Base-by-base conservation (phyloP, 1,140 invertebrate species). In the Pogonomyrmex californicus region DNA sequence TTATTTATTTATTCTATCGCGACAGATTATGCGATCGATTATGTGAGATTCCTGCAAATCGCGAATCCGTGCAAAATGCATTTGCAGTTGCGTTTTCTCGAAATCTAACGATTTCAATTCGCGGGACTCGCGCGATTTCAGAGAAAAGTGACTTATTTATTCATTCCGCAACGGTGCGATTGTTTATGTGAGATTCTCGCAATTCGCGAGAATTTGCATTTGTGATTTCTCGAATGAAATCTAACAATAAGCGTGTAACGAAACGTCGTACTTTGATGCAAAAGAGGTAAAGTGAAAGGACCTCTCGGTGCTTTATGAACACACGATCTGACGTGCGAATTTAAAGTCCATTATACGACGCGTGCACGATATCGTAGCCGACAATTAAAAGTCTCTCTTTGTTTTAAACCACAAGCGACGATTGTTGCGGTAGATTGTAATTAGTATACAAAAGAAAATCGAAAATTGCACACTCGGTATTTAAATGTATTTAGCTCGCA, bases 201-300 rank as follows among this genome's bases (percentile, higher is more conserved):
- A 54, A 73, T 58, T 68, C 33, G 49, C n/a, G 9, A 41, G 51
- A 10, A 65, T 9, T 60, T 60, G 73, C 51, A 49, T 65, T 23
- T 44, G 10, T n/a, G 38, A 23, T 47, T 81, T 36, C 17, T 9
- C 2, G 38, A 65, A 54, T 68, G 36, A 62, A 30, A 75, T 49
- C 41, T 47, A 60, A n/a, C 44, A 4, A 12, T 1, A 38, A 41
- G 41, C 54, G n/a, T 60, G 23, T 23, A 75, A 30, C 4, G 49
- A 47, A 36, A 36, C 79, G 7, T 38, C n/a, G 17, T 83, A 6
- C 68, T 60, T 83, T 65, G 68, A 86, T 56, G 87, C 36, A 56
- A 86, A 89, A 73, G 47, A 79, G 86, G 86, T 86, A 88, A 90
- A 90, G 89, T 90, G 89, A 90, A 90, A 90, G 89, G 89, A 87